Percentiles rank a stretch among this genome's conserved stretches.
Evolutionary conservation across 2,113 vertebrate species (phyloP).

Genomic region (Jaculus jaculus): DNA sequence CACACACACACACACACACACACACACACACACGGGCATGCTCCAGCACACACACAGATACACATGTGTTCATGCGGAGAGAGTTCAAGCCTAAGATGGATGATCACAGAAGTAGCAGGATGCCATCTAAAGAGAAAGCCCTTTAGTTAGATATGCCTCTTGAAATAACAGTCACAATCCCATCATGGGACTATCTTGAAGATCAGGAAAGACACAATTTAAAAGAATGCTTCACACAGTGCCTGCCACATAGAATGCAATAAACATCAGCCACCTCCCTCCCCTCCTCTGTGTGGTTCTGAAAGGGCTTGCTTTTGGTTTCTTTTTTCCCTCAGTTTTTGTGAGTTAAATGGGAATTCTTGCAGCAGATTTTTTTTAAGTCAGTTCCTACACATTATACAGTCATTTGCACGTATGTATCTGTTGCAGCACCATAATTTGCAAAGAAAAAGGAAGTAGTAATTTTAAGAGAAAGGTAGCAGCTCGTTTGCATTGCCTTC

Average conservation of each 20-base stretch:
- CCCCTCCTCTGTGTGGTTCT: not conserved
- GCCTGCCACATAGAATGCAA: not conserved
- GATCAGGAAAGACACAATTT: not conserved
- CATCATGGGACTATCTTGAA: not conserved
- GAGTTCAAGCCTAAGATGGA: not conserved
- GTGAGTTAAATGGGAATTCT: conserved; percentile 57
- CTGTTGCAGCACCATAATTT: conserved; percentile 78
- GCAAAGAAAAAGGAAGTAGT: conserved; percentile 67
- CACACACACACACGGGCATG: not conserved
- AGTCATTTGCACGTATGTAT: conserved; percentile 75
- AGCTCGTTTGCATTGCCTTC: conserved; percentile 67
- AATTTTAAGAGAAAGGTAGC: conserved; percentile 75
- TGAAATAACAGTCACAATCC: not conserved
- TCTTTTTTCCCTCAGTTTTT: not conserved
- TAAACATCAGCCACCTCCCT: not conserved
- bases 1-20: not conserved
- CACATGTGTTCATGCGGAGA: not conserved
- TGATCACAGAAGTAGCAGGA: conserved; percentile 9
- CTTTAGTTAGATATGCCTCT: not conserved
- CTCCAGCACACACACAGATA: rapidly evolving
- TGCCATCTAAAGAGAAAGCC: not conserved
- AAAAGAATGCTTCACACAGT: not conserved
- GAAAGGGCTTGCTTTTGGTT: not conserved
- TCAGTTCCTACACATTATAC: conserved; percentile 67
- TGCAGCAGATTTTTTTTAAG: not conserved